Percentiles rank a stretch among this genome's conserved stretches.
phyloP scores from a whole-genome alignment of 2,888 invertebrate genomes.

The Oasisia sp. region DNA sequence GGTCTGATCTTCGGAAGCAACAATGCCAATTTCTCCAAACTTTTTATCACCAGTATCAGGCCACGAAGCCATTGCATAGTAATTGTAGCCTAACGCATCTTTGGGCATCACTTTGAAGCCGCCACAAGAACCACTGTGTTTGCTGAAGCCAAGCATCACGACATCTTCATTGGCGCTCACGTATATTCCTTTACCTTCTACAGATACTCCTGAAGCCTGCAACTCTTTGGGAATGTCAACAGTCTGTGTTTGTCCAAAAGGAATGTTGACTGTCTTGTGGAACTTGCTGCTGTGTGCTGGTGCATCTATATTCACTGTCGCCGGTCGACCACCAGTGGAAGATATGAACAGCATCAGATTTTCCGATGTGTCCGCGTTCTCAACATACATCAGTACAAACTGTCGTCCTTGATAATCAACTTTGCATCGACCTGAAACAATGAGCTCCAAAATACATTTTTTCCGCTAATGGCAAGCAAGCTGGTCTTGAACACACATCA shows the following conservation, averaged over 20 bases:
- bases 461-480: not conserved
- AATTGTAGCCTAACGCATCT: not conserved
- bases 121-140: not conserved
- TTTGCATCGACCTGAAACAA: not conserved
- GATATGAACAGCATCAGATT: not conserved
- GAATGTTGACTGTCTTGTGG: not conserved
- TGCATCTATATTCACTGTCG: not conserved
- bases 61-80: not conserved
- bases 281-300: not conserved
- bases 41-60: not conserved
- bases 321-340: not conserved
- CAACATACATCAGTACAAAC: conserved; percentile 8
- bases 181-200: not conserved
- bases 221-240: not conserved
- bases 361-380: not conserved
- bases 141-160: not conserved
- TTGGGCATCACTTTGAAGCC: not conserved
- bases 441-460: not conserved
- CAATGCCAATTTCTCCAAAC: not conserved
- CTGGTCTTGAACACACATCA: not conserved
- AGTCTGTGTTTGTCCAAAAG: not conserved
- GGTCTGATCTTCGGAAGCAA: not conserved
- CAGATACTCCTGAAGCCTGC: not conserved
- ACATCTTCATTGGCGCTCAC: not conserved
- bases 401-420: not conserved